These are phyloP conservation scores for Chromobotia macracanthus DNA, from an alignment of 2,797 vertebrate genomes.

Conservation along the genomic window DNA sequence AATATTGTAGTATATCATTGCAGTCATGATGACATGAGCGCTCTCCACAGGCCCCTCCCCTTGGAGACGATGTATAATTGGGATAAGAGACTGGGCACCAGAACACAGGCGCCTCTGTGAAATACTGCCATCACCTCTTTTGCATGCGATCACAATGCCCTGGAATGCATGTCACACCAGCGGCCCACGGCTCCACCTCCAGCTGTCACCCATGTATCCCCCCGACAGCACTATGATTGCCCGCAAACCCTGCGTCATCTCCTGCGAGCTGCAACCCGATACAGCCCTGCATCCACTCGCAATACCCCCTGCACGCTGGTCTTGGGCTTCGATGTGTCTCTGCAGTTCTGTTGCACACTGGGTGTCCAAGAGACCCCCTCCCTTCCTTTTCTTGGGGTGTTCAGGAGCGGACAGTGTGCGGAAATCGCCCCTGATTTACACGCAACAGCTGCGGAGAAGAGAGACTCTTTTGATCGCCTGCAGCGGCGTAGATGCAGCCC, in stretches of 20 bases:
- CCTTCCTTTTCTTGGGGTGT: conserved; percentile 39
- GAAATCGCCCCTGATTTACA: conserved; percentile 66
- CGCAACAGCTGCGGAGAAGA: conserved; percentile 65
- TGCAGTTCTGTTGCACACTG: conserved; percentile 26
- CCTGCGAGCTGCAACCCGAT: conserved; percentile 34
- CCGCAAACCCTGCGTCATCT: conserved; percentile 27
- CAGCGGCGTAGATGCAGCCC: conserved; percentile 37
- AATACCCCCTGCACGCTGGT: conserved; percentile 16
- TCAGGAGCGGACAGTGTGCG: conserved; percentile 57
- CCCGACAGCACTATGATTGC: neutral
- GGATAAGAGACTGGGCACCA: conserved; percentile 51
- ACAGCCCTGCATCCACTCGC: conserved; percentile 21
- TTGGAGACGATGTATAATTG: conserved; percentile 34
- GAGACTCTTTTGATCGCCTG: conserved; percentile 57
- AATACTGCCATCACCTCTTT: conserved; percentile 46
- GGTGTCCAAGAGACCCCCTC: neutral
- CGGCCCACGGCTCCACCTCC: conserved; percentile 68
- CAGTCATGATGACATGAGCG: conserved; percentile 38
- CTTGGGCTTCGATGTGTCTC: conserved; percentile 15
- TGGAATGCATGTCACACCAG: conserved; percentile 76
- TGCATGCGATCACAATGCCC: conserved; percentile 66
- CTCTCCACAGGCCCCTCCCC: conserved; percentile 6
- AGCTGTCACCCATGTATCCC: conserved; percentile 68
- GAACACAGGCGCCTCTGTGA: conserved; percentile 48
- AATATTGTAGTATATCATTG: conserved; percentile 40